A percentile compares a stretch with the other conserved stretches of the same genome.
These are phyloP conservation scores for Lontra canadensis DNA, from an alignment of 2,113 vertebrate genomes.

Conservation along the genomic window DNA sequence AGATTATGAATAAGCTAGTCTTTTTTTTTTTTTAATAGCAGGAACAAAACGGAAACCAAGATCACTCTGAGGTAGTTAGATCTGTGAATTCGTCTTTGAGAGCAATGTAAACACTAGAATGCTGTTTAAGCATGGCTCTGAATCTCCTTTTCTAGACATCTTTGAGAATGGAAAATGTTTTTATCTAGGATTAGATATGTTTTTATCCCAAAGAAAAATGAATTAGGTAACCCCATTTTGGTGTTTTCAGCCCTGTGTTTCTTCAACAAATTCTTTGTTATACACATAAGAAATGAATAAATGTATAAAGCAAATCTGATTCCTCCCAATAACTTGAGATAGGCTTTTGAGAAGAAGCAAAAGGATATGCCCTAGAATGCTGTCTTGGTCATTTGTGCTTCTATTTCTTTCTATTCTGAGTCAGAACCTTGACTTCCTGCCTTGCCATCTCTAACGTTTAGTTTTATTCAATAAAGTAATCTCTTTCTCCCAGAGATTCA, in stretches of 20 bases:
- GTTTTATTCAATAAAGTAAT: neutral
- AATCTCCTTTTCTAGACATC: constrained; percentile 42
- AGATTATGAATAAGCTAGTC: neutral
- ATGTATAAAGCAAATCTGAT: neutral
- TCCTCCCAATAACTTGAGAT: neutral
- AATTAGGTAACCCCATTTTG: neutral
- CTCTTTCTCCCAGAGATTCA: neutral
- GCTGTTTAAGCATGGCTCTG: neutral
- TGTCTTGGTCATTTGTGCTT: neutral
- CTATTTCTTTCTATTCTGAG: neutral
- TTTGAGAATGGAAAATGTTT: neutral
- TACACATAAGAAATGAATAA: neutral
- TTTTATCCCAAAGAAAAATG: constrained; percentile 30
- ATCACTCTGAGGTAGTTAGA: neutral
- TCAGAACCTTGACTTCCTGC: constrained; percentile 22
- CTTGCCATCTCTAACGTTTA: neutral
- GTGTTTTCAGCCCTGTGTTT: neutral
- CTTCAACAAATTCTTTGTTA: neutral
- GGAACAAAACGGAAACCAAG: neutral
- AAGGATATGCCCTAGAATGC: neutral
- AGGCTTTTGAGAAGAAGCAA: neutral
- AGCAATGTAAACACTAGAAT: neutral
- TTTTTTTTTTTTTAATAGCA: neutral
- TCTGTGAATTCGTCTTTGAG: neutral
- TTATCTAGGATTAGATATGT: neutral